Evolutionary conservation across 2,113 vertebrate species (phyloP), one percentile per base, ranked within the genome.

Genomic region (Urocolius indicus): DNA sequence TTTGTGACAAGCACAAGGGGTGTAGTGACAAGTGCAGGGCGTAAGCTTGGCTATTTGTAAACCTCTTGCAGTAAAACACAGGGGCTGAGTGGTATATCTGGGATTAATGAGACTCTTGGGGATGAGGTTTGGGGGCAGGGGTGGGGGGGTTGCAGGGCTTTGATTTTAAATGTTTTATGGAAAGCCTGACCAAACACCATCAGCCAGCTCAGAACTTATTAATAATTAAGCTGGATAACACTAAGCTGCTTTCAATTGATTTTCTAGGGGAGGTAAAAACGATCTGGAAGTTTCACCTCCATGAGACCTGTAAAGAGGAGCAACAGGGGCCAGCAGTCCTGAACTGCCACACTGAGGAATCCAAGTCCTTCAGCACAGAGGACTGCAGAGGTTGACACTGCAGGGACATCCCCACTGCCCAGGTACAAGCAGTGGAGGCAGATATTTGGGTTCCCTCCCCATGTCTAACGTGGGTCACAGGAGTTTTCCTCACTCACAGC

Each of bases 151-250:
- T 81, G 30, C 2, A 9, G 55, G 34, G 46, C 16, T 96, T 79
- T 83, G 14, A 61, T 74, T 84, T 72, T 27, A 94, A 90, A 48
- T 80, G 67, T 89, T 93, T 96, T 84, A 84, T 51, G 38, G 71
- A 95, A 94, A 96, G 52, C 6, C 41, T 95, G 90, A 78, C 88
- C 88, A 97, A 97, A 95, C 71, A 96, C 32, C 74, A 84, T 94
- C 85, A 96, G 73, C 86, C 90, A 87, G 85, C 66, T 78, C 61
- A 67, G 29, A 17, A 29, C 55, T 74, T 80, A 94, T 95, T 96
- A 97, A 96, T 97, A 95, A 97, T 93, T 94, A 84, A 97, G 6
- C 91, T 73, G 63, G 87, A 65, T 63, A 81, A 52, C 81, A 83
- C 57, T 1, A 4, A 85, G 93, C 80, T 90, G 85, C 22, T 95